These are phyloP conservation scores for Octonoba sinensis DNA, from an alignment of 2,888 invertebrate genomes.

Conservation along the genomic window DNA sequence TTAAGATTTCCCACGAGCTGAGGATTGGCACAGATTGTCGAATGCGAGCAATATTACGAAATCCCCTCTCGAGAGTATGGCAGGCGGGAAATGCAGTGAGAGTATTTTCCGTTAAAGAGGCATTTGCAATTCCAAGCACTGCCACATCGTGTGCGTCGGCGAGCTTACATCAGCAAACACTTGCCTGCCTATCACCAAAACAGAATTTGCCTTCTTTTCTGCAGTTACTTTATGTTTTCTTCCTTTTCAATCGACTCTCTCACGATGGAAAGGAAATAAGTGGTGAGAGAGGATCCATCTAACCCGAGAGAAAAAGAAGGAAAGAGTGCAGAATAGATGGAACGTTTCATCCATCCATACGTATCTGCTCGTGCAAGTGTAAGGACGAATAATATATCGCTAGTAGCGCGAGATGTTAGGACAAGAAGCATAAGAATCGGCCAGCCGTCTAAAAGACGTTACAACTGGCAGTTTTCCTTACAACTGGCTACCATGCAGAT, in stretches of 20 bases:
- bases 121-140: constrained; percentile 61
- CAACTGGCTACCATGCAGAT: constrained; percentile 50
- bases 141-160: constrained; percentile 16
- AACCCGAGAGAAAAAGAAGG: constrained; percentile 16
- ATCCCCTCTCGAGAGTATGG: constrained; percentile 4
- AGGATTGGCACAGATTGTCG: too few species aligned
- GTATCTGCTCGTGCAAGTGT: constrained; percentile 52
- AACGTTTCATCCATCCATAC: constrained; percentile 7
- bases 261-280: constrained; percentile 41
- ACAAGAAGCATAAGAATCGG: constrained; percentile 40
- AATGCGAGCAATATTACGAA: constrained; percentile 28
- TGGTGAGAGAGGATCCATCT: constrained; percentile 38
- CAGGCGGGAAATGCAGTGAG: constrained; percentile 22
- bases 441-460: constrained; percentile 61
- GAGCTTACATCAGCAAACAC: constrained; percentile 57
- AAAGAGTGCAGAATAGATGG: constrained; percentile 10
- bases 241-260: constrained; percentile 26
- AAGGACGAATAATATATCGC: constrained; percentile 58
- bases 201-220: constrained; percentile 42
- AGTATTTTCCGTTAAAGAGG: constrained; percentile 53
- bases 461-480: constrained; percentile 49
- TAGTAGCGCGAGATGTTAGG: constrained; percentile 32
- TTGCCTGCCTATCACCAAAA: constrained; percentile 62
- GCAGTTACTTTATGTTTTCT: constrained; percentile 42
- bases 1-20: too few species aligned